Evolutionary conservation across 2,113 vertebrate genomes (phyloP).

Genomic region (Eptesicus fuscus): DNA sequence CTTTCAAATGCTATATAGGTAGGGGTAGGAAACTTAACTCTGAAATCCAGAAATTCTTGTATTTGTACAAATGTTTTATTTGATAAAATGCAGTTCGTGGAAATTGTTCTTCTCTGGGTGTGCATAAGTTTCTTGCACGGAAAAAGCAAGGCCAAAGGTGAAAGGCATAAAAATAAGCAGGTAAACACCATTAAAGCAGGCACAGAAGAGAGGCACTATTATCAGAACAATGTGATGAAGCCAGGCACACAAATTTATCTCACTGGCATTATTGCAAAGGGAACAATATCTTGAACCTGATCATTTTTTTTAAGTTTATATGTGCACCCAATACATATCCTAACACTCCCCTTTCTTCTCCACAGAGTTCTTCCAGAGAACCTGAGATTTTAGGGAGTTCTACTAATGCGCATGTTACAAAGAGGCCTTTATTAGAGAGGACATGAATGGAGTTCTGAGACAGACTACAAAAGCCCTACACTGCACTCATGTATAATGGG

Average conservation of each 20-base stretch:
- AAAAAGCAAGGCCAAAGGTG: slow-evolving; percentile 53
- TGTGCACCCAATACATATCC: slow-evolving; percentile 3
- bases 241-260: slow-evolving; percentile 1
- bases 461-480: slow-evolving; percentile 51
- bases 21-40: slow-evolving; percentile 40
- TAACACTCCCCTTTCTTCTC: not conserved
- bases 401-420: slow-evolving; percentile 63
- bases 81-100: slow-evolving; percentile 56
- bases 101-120: slow-evolving; percentile 56
- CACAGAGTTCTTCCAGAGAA: slow-evolving; percentile 47
- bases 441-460: slow-evolving; percentile 57
- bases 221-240: slow-evolving; percentile 38
- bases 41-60: slow-evolving; percentile 64
- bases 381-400: slow-evolving; percentile 56
- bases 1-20: slow-evolving; percentile 57
- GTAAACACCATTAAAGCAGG: slow-evolving; percentile 47
- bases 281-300: not conserved
- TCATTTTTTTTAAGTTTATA: slow-evolving; percentile 52
- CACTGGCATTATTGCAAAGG: slow-evolving; percentile 15
- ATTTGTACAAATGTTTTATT: slow-evolving; percentile 36
- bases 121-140: slow-evolving; percentile 43
- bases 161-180: slow-evolving; percentile 42
- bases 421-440: slow-evolving; percentile 43
- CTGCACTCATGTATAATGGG: slow-evolving; percentile 63
- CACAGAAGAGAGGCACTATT: not conserved